A percentile compares a stretch with the other conserved stretches of the same genome.
These are phyloP conservation scores for Pseudomugil tenellus DNA, from an alignment of 2,797 vertebrate genomes.

Conservation along the genomic window DNA sequence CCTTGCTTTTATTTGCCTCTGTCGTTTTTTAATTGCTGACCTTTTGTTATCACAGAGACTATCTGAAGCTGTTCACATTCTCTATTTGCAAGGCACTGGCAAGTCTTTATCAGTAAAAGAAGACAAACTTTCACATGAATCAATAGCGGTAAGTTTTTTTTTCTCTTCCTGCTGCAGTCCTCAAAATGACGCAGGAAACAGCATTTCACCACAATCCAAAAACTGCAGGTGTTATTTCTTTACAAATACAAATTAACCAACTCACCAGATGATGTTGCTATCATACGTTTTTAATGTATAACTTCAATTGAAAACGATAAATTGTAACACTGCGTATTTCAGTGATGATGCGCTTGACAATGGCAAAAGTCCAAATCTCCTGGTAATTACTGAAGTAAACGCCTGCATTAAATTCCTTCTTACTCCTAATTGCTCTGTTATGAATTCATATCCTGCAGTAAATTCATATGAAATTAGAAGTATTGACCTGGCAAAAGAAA, in stretches of 20 bases:
- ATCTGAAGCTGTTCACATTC: slow-evolving; percentile 2
- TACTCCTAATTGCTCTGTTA: slow-evolving; percentile 49
- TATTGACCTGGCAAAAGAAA: slow-evolving; percentile 45
- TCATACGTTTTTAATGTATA: neutral
- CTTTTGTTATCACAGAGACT: slow-evolving; percentile 8
- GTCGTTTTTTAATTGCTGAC: slow-evolving; percentile 39
- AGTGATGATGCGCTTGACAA: slow-evolving; percentile 21
- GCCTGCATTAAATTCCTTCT: slow-evolving; percentile 3
- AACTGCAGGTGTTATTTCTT: neutral
- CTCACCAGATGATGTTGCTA: slow-evolving; percentile 28
- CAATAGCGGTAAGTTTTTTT: neutral
- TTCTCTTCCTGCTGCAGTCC: neutral
- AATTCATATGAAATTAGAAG: slow-evolving; percentile 31
- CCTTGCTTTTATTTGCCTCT: slow-evolving; percentile 10
- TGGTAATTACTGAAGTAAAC: slow-evolving; percentile 48
- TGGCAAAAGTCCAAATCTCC: slow-evolving; percentile 49
- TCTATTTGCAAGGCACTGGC: neutral
- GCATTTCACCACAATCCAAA: neutral
- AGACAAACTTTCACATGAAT: slow-evolving; percentile 1
- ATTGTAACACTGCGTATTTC: slow-evolving; percentile 9
- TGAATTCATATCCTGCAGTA: slow-evolving; percentile 32
- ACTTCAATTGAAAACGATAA: neutral
- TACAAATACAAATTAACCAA: neutral
- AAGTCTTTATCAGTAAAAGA: neutral
- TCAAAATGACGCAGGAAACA: slow-evolving; percentile 3